phyloP scores from a whole-genome alignment of 2,888 invertebrate genomes.

The Mythimna lalbum region DNA sequence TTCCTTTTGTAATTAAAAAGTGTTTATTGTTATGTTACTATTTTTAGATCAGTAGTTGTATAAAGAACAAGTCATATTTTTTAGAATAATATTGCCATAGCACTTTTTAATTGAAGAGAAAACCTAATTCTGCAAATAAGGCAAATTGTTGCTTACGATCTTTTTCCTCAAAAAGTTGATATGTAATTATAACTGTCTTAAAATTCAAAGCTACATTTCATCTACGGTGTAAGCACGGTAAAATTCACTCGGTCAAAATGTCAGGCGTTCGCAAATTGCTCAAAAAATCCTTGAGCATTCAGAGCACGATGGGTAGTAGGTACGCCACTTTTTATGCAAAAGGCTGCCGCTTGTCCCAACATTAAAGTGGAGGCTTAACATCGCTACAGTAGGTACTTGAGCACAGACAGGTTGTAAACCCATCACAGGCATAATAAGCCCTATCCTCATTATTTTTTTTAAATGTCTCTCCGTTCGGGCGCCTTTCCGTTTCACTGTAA shows the following conservation, averaged over 20 bases:
- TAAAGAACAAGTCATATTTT: too few species aligned
- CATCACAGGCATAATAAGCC: constrained; percentile 51
- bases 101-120: too few species aligned
- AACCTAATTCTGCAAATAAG: too few species aligned
- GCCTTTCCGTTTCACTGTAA: constrained; percentile 7
- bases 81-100: too few species aligned
- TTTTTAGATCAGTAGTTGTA: too few species aligned
- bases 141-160: too few species aligned
- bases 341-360: constrained; percentile 47
- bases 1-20: too few species aligned
- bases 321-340: constrained; percentile 51
- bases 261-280: constrained; percentile 28
- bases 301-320: constrained; percentile 19
- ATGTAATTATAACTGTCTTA: background rate
- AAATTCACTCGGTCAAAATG: constrained; percentile 27
- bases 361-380: constrained; percentile 49
- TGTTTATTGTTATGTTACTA: too few species aligned
- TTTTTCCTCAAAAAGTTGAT: too few species aligned
- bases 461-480: constrained; percentile 20
- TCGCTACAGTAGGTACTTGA: constrained; percentile 44
- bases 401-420: constrained; percentile 54
- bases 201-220: background rate
- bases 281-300: constrained; percentile 40
- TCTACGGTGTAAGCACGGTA: background rate
- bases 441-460: constrained; percentile 51